phyloP scores from a whole-genome alignment of 1,140 invertebrate genomes.

The Bradysia coprophila region DNA sequence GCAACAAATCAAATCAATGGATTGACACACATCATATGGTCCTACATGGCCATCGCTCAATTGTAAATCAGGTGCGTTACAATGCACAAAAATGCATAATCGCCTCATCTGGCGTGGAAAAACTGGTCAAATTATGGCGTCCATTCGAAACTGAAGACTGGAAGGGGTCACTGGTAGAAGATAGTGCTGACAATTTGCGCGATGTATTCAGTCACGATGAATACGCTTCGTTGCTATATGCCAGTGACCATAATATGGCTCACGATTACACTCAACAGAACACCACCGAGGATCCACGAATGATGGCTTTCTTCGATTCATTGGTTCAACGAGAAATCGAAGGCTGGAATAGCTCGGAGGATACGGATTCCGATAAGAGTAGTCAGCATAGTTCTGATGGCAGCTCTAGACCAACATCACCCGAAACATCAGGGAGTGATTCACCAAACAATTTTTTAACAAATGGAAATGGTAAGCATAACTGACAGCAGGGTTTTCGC shows the following conservation, averaged over 20 bases:
- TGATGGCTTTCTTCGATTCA: conserved; percentile 95
- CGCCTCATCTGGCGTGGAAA: conserved; percentile 88
- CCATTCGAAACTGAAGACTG: conserved; percentile 42
- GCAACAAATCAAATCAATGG: conserved; percentile 26
- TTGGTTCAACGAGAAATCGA: conserved; percentile 79
- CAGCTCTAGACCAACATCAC: conserved; percentile 6
- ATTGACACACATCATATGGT: conserved; percentile 59
- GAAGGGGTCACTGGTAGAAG: conserved; percentile 33
- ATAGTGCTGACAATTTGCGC: conserved; percentile 45
- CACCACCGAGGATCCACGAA: conserved; percentile 73
- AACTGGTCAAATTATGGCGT: conserved; percentile 83
- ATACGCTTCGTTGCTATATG: conserved; percentile 64
- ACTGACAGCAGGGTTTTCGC: too few species aligned
- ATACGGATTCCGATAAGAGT: conserved; percentile 27
- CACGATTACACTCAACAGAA: conserved; percentile 69
- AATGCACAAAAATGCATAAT: conserved; percentile 67
- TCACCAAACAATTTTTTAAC: conserved; percentile 1
- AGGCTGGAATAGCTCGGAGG: conserved; percentile 34
- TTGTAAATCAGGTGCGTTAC: conserved; percentile 90
- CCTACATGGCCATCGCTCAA: conserved; percentile 77
- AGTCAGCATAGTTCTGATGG: conserved; percentile 7
- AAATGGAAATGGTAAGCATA: too few species aligned
- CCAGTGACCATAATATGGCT: conserved; percentile 53
- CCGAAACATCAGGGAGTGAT: conserved; percentile 3
- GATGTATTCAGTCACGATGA: conserved; percentile 72